Evolutionary conservation across 2,113 vertebrate genomes (phyloP).

Genomic region (Pandion haliaetus): DNA sequence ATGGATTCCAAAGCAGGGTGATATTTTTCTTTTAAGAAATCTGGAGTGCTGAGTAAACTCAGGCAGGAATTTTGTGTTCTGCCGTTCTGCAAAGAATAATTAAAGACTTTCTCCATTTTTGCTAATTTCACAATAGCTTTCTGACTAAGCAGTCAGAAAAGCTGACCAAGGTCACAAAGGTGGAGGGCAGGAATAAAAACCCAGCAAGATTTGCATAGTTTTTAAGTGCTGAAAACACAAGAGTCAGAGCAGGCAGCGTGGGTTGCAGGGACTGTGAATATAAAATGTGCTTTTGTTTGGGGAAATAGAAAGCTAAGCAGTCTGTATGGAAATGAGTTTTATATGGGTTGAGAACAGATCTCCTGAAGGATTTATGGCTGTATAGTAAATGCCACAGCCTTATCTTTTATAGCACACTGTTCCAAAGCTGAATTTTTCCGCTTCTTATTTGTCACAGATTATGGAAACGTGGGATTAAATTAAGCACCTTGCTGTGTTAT

Average conservation of each 20-base stretch:
- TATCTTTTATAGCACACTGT: constrained; percentile 74
- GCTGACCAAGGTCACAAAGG: constrained; percentile 47
- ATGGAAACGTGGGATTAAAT: constrained; percentile 66
- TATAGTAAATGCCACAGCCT: constrained; percentile 75
- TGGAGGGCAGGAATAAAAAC: constrained; percentile 32
- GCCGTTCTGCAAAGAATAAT: constrained; percentile 6
- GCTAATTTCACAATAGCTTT: constrained; percentile 39
- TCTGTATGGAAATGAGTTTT: constrained; percentile 80
- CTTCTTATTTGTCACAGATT: constrained; percentile 62
- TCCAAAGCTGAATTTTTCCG: constrained; percentile 53
- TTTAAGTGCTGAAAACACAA: constrained; percentile 54
- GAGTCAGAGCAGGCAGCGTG: constrained; percentile 40
- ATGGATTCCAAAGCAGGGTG: constrained; percentile 10
- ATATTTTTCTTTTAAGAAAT: background rate
- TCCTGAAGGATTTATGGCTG: constrained; percentile 76
- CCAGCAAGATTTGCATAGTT: constrained; percentile 16
- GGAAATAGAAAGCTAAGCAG: constrained; percentile 76
- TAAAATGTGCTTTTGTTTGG: constrained; percentile 77
- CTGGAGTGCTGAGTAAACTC: background rate
- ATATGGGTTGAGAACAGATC: constrained; percentile 72
- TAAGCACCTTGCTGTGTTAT: constrained; percentile 40
- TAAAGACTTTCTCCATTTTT: constrained; percentile 2
- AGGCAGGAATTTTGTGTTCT: background rate
- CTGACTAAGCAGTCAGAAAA: constrained; percentile 26
- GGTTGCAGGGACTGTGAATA: constrained; percentile 59